Conservation (phyloP, 2,888 invertebrate species). For the Microctonus brassicae region DNA sequence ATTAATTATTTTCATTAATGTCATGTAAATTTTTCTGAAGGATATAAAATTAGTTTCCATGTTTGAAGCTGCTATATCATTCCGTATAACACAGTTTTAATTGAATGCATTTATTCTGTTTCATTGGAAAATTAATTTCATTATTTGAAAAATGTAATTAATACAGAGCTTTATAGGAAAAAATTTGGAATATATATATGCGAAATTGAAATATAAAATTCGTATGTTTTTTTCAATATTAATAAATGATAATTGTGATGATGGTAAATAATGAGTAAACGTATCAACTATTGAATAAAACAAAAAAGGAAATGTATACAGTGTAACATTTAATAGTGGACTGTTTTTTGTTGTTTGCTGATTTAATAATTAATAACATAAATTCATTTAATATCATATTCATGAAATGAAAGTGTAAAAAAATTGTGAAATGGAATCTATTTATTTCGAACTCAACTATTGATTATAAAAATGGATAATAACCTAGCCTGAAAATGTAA, state of each 20-base stretch:
- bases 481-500: too few relatives aligned
- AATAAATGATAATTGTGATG: neutral
- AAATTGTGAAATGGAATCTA: too few relatives aligned
- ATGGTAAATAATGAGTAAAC: neutral
- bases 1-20: too few relatives aligned
- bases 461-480: too few relatives aligned
- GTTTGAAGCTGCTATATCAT: neutral
- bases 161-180: neutral
- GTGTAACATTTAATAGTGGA: too few relatives aligned
- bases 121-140: neutral
- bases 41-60: conserved; percentile 10
- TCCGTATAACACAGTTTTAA: neutral
- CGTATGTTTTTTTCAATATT: neutral
- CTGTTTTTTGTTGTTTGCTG: too few relatives aligned
- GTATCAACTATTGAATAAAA: neutral
- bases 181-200: neutral
- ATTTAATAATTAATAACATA: too few relatives aligned
- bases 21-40: neutral
- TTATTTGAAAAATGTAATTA: neutral
- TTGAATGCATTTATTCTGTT: conserved; percentile 17
- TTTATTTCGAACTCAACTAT: too few relatives aligned
- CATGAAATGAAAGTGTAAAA: neutral
- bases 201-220: neutral
- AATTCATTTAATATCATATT: neutral
- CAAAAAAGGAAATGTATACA: too few relatives aligned